Percentiles rank a stretch among this genome's conserved stretches.
These are phyloP conservation scores for Paramuricea clavata DNA, from an alignment of 92 coral and sea anemone species.

Conservation along the genomic window DNA sequence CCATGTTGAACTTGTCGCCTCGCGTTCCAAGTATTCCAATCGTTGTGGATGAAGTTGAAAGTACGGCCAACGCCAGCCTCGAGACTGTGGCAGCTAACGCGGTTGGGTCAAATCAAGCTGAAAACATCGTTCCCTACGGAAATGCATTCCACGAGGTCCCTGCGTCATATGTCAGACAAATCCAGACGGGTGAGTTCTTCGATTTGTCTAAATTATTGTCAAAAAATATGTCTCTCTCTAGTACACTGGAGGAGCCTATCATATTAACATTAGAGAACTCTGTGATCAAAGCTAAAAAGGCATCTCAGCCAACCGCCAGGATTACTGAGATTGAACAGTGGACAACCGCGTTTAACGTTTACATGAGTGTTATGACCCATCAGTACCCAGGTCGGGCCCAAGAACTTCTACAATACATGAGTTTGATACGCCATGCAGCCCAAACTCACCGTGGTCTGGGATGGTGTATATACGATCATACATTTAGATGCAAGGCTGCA, in stretches of 20 bases:
- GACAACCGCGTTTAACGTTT: slow-evolving; percentile 49
- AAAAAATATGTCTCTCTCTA: too few species aligned
- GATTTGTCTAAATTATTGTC: slow-evolving; percentile 4
- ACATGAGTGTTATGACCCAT: slow-evolving; percentile 42
- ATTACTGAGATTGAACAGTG: slow-evolving; percentile 30
- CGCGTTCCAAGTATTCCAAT: too few species aligned
- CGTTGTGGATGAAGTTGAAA: too few species aligned
- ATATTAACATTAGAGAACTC: slow-evolving; percentile 25
- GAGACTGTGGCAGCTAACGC: too few species aligned
- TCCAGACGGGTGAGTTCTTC: slow-evolving; percentile 25
- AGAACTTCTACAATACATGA: neutral
- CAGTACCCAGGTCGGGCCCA: neutral
- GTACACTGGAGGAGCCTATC: too few species aligned
- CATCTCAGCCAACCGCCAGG: slow-evolving; percentile 11
- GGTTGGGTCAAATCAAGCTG: too few species aligned
- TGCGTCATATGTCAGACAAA: neutral
- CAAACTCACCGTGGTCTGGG: too few species aligned
- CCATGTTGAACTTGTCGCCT: too few species aligned
- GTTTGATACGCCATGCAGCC: neutral
- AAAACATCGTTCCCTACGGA: neutral
- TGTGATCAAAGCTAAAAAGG: slow-evolving; percentile 49
- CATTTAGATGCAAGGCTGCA: too few species aligned
- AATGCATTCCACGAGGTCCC: neutral
- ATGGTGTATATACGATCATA: too few species aligned
- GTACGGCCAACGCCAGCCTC: too few species aligned